Evolutionary conservation across 2,888 invertebrate genomes (phyloP).

Genomic region (Eutolmus rufibarbis): DNA sequence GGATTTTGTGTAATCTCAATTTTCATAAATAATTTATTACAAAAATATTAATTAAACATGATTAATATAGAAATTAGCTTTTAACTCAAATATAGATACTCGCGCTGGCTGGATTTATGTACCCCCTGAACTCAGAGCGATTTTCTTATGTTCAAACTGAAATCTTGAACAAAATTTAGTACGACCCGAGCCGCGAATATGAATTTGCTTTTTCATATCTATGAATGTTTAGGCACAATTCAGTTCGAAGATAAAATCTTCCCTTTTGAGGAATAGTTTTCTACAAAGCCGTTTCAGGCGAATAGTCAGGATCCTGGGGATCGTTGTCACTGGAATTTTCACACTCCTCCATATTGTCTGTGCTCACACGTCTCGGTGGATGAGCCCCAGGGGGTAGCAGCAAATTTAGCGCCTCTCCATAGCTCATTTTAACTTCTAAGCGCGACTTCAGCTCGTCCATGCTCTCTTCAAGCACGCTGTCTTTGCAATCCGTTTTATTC

Average conservation of each 20-base stretch:
- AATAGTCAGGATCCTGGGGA: background rate
- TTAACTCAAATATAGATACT: no score
- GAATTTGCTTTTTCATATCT: background rate
- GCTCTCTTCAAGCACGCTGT: slow-evolving; percentile 32
- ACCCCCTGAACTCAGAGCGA: no score
- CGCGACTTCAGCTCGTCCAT: slow-evolving; percentile 45
- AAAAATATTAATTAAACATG: no score
- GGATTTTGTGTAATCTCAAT: no score
- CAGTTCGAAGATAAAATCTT: no score
- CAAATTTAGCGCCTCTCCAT: slow-evolving; percentile 57
- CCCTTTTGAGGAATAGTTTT: background rate
- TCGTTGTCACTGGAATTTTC: background rate
- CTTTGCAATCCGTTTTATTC: slow-evolving; percentile 21
- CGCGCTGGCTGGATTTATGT: no score
- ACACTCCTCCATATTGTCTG: background rate
- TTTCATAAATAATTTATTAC: no score
- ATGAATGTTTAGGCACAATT: background rate
- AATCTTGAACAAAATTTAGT: no score
- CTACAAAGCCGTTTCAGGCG: background rate
- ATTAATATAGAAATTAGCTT: no score
- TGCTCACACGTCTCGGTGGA: slow-evolving; percentile 37
- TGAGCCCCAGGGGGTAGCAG: slow-evolving; percentile 52
- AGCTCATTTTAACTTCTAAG: slow-evolving; percentile 54
- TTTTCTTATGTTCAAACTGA: no score
- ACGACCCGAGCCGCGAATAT: no score